phyloP scores from a whole-genome alignment of 1,140 invertebrate species.

The Phenacoccus solenopsis region DNA sequence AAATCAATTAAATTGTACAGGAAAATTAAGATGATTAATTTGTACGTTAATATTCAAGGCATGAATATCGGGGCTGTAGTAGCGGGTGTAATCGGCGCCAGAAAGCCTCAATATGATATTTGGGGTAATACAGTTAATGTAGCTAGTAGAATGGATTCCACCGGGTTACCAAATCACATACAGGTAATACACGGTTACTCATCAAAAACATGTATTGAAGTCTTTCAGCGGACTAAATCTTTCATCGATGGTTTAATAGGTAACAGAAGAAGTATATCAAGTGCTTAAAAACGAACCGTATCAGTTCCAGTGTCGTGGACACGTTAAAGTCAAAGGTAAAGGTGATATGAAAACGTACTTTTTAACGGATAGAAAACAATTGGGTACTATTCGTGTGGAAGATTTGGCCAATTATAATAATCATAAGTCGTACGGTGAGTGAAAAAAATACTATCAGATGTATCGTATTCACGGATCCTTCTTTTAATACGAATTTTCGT shows the following conservation, averaged over 20 bases:
- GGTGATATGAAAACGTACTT: slow-evolving; percentile 91
- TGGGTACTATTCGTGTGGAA: slow-evolving; percentile 42
- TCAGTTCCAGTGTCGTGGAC: slow-evolving; percentile 67
- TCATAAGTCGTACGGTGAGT: background rate
- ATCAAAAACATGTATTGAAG: too few species aligned
- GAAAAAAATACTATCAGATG: background rate
- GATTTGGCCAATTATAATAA: slow-evolving; percentile 33
- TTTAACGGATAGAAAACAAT: slow-evolving; percentile 52
- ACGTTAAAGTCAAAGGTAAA: slow-evolving; percentile 85
- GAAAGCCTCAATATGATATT: slow-evolving; percentile 91
- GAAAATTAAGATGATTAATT: slow-evolving; percentile 12
- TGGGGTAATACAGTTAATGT: slow-evolving; percentile 95
- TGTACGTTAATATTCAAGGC: too few species aligned
- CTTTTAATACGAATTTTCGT: background rate
- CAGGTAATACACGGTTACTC: slow-evolving; percentile 39
- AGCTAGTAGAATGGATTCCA: slow-evolving; percentile 79
- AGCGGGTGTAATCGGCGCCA: slow-evolving; percentile 84
- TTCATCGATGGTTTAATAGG: slow-evolving; percentile 32
- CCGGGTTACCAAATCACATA: slow-evolving; percentile 68
- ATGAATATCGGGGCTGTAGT: slow-evolving; percentile 86
- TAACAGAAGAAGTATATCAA: slow-evolving; percentile 70
- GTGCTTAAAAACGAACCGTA: slow-evolving; percentile 56
- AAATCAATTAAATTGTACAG: background rate
- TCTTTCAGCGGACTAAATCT: background rate
- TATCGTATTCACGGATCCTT: background rate